Evolutionary conservation across 1,140 invertebrate species (phyloP), one percentile per base, ranked within the genome.

Genomic region (Chlorops oryzae): DNA sequence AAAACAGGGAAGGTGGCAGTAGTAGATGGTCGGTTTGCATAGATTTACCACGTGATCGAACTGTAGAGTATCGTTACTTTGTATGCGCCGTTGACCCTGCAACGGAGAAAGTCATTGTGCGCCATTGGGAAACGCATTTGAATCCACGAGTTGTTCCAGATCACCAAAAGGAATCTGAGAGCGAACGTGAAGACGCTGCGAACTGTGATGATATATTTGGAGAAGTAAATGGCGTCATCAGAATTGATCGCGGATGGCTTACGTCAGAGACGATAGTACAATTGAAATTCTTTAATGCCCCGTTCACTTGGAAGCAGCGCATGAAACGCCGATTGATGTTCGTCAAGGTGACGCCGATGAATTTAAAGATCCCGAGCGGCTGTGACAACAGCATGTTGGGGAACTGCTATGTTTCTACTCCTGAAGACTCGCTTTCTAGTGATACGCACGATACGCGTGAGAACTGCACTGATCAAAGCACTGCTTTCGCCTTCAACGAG

Each of bases 251-350:
- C 43, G 92, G 92, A 1, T 96, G 92, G 92, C 73, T 96, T 1
- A 92, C 85, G 21, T 80, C 83, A 50, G 90, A 95, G 70, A 86
- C 85, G 24, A 77, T 91, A 42, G 79, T 96, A 40, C 91, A 96
- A 70, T 81, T 96, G 39, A 90, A 92, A 70, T 77, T 95, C 60
- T 85, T 84, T 59, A 85, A 87, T 59, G 86, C 86, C 63, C 87
- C 92, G 2, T 82, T 96, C 50, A 83, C 83, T 50, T 79, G 94
- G 50, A 91, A 90, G 62, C 81, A 84, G 59, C 84, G 82, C 56
- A 83, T 90, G 65, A 77, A 84, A 58, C 81, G 81, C 57, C 81
- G 80, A 57, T 76, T 80, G 51, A 77, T 90, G 54, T 78, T 80
- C 59, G 82, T 87, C 41, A 87, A 87, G 75, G 80, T 90, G 45